Evolutionary conservation across 2,113 vertebrate species (phyloP).

Genomic region (Aphyosemion australe): DNA sequence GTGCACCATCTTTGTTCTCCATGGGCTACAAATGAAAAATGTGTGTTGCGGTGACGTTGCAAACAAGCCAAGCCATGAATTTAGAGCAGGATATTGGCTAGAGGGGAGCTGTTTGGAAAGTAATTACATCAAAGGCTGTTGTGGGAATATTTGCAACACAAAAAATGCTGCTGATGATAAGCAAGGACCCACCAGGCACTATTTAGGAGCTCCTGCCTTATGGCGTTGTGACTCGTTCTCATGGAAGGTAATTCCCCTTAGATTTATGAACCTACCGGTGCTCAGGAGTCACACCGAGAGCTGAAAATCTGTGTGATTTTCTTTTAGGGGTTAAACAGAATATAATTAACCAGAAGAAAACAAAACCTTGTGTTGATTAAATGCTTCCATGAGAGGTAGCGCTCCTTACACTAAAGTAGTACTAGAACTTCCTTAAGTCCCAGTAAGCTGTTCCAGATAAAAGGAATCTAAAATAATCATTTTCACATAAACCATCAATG

Average conservation of each 20-base stretch:
- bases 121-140: conserved; percentile 81
- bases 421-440: too few relatives aligned
- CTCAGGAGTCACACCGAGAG: conserved; percentile 24
- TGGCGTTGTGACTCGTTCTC: conserved; percentile 60
- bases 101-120: conserved; percentile 76
- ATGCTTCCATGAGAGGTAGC: neutral
- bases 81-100: conserved; percentile 73
- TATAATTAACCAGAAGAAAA: neutral
- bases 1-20: conserved; percentile 33
- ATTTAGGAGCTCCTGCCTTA: conserved; percentile 68
- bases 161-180: conserved; percentile 74
- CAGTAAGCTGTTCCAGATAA: neutral
- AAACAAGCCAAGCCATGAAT: conserved; percentile 71
- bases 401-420: too few relatives aligned
- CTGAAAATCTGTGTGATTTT: conserved; percentile 12
- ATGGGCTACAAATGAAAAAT: conserved; percentile 57
- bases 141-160: conserved; percentile 74
- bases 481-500: too few relatives aligned
- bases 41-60: conserved; percentile 63
- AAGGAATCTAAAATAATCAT: too few relatives aligned
- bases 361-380: neutral
- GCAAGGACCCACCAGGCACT: conserved; percentile 71
- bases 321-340: neutral
- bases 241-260: conserved; percentile 66
- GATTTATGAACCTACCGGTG: conserved; percentile 52